phyloP scores from a whole-genome alignment of 2,113 vertebrate species.

The Sander lucioperca region DNA sequence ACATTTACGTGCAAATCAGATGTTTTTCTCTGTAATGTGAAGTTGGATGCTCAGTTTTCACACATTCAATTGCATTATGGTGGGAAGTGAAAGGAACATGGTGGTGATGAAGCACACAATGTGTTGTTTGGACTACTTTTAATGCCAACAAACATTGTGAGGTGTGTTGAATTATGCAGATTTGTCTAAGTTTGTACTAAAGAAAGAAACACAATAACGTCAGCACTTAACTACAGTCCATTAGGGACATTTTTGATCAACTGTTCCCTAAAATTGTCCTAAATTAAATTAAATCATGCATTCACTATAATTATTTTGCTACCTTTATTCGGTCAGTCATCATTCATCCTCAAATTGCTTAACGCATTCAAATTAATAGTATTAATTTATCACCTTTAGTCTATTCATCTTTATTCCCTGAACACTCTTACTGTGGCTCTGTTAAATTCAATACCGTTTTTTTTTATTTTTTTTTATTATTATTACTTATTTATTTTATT shows the following conservation, averaged over 20 bases:
- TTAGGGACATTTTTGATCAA: background rate
- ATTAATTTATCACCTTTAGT: background rate
- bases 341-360: background rate
- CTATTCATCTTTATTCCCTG: background rate
- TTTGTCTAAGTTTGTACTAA: background rate
- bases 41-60: slow-evolving; percentile 18
- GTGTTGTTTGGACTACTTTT: background rate
- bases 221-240: background rate
- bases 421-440: background rate
- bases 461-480: background rate
- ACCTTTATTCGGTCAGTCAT: background rate
- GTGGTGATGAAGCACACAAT: slow-evolving; percentile 22
- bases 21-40: slow-evolving; percentile 1
- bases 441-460: background rate
- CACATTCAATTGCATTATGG: slow-evolving; percentile 29
- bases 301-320: background rate
- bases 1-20: slow-evolving; percentile 15
- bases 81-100: slow-evolving; percentile 33
- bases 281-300: slow-evolving; percentile 2
- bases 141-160: background rate
- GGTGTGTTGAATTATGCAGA: background rate
- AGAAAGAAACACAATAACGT: background rate
- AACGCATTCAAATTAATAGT: background rate
- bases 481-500: background rate
- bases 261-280: background rate